Evolutionary conservation across 2,797 vertebrate species (phyloP).

Genomic region (Heteromormyrus szaboi): DNA sequence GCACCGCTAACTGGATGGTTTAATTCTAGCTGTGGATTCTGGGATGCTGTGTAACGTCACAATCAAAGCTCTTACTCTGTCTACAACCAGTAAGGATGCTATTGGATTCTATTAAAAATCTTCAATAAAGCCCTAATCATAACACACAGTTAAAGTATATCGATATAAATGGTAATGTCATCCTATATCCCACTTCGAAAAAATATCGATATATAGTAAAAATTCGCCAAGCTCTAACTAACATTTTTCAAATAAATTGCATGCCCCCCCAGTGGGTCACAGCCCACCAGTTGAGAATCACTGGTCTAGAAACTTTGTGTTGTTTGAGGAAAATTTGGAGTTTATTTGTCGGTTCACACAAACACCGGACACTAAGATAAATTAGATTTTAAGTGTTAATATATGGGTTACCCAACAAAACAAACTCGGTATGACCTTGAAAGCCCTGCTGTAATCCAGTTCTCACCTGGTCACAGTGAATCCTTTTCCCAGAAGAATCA

Average conservation of each 20-base stretch:
- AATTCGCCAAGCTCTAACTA: background rate
- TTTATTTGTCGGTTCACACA: background rate
- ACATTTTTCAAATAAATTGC: background rate
- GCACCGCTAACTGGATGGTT: background rate
- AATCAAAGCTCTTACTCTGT: background rate
- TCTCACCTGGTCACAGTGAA: conserved; percentile 84
- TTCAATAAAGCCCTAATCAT: background rate
- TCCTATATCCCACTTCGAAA: background rate
- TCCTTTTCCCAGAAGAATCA: conserved; percentile 84
- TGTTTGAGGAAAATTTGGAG: background rate
- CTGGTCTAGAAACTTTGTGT: background rate
- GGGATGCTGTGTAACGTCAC: background rate
- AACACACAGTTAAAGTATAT: background rate
- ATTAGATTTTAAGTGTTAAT: background rate
- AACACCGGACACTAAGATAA: background rate
- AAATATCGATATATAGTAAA: background rate
- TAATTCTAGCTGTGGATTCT: background rate
- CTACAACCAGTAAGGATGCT: background rate
- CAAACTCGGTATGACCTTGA: background rate
- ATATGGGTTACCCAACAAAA: background rate
- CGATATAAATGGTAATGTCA: background rate
- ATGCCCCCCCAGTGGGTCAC: background rate
- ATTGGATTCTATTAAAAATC: background rate
- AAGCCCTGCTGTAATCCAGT: conserved; percentile 21
- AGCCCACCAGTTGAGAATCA: background rate